Evolutionary conservation across 2,888 invertebrate species (phyloP), one percentile per base, ranked within the genome.

Genomic region (Ectropis crepuscularia): DNA sequence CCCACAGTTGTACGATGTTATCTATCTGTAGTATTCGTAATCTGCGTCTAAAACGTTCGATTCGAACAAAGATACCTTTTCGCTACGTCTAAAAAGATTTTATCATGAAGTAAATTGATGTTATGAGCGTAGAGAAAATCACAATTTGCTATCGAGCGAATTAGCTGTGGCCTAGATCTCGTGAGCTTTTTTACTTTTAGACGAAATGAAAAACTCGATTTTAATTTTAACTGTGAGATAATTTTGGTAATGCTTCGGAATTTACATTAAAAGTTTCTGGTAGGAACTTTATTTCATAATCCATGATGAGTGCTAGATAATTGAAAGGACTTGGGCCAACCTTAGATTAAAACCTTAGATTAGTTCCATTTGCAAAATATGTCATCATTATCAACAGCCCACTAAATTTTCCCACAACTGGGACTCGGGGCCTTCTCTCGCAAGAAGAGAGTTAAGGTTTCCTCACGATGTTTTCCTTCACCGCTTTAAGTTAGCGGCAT

Each of bases 81-180:
- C 84, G 85, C 83, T 81, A 82, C 80, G 86, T 84, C 89, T 88
- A 88, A 89, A 82, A 88, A 88, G 89, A 90, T 91, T 82, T 87
- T 90, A 91, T 92, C 92, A 83, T 77, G 77, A 80, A 85, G 84
- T 85, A 83, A 86, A 85, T 84, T 83, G 82, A 80, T 82, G 81
- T 85, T 89, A 83, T 83, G 82, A 86, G 82, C 82, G 83, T 83
- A 81, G 78, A 81, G 83, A 83, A 87, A 88, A 89, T 89, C 89
- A 86, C 87, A 88, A 89, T 91, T 90, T 88, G 89, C 84, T 83
- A 89, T 87, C 82, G 83, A 79, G 78, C 74, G 82, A 87, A 89
- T 88, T 86, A 87, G 84, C 77, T 74, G 80, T 77, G 80, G 71
- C 73, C 77, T 80, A 77, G 74, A 59, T 58, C 39, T 10, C 39